phyloP scores from a whole-genome alignment of 1,140 invertebrate species.

The Drosophila asahinai region DNA sequence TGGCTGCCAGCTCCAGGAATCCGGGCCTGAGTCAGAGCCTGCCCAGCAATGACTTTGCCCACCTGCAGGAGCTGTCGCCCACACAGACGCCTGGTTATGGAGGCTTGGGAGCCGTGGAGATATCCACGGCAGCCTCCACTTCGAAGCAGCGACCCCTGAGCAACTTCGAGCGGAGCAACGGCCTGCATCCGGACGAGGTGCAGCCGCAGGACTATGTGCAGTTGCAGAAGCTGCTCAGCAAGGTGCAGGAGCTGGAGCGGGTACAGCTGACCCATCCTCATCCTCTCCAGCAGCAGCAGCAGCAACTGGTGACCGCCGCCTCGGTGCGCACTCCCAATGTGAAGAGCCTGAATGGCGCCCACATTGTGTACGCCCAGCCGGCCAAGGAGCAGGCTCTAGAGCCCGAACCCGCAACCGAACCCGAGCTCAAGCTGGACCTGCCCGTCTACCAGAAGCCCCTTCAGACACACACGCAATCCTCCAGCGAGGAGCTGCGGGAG shows the following conservation, averaged over 20 bases:
- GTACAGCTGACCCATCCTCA: conserved; percentile 54
- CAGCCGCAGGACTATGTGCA: conserved; percentile 81
- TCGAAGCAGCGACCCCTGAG: conserved; percentile 57
- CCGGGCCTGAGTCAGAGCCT: conserved; percentile 14
- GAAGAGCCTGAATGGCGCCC: conserved; percentile 65
- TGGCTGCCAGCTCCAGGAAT: conserved; percentile 34
- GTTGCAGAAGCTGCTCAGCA: conserved; percentile 77
- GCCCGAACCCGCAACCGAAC: conserved; percentile 15
- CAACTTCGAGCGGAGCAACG: conserved; percentile 70
- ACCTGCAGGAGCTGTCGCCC: conserved; percentile 60
- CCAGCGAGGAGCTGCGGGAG: conserved; percentile 76
- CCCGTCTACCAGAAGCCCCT: conserved; percentile 54
- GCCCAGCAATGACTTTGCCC: conserved; percentile 75
- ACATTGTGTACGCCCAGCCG: conserved; percentile 71
- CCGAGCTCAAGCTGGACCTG: conserved; percentile 63
- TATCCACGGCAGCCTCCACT: conserved; percentile 72
- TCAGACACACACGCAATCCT: conserved; percentile 19
- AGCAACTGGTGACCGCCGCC: conserved; percentile 67
- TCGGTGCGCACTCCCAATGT: conserved; percentile 70
- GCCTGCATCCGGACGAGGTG: conserved; percentile 63
- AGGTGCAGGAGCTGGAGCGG: conserved; percentile 83
- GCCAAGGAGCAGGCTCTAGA: conserved; percentile 35
- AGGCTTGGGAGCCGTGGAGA: conserved; percentile 51
- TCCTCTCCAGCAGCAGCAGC: not conserved
- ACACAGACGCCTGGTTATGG: conserved; percentile 3